phyloP scores from a whole-genome alignment of 2,113 vertebrate species.

The Carettochelys insculpta region DNA sequence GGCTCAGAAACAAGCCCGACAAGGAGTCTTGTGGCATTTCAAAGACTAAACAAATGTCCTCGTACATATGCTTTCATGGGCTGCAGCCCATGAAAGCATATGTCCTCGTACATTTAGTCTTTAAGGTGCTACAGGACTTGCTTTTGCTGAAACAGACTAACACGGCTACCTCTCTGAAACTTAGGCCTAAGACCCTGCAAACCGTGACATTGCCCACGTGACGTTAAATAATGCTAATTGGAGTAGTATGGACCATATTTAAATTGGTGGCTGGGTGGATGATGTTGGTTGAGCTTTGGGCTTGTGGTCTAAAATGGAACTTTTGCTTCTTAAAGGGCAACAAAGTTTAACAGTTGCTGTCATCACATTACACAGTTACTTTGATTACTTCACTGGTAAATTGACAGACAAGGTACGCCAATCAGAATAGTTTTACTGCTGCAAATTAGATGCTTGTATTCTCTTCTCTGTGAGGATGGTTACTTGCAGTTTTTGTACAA shows the following conservation, averaged over 20 bases:
- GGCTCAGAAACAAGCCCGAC: not conserved
- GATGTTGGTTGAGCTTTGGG: not conserved
- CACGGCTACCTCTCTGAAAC: no score
- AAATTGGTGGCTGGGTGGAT: not conserved
- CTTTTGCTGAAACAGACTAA: no score
- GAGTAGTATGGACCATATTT: not conserved
- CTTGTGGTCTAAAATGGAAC: not conserved
- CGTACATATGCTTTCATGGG: no score
- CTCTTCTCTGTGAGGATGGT: not conserved
- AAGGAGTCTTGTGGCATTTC: no score
- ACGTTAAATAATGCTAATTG: fast-evolving
- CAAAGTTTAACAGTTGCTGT: fast-evolving
- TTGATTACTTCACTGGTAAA: fast-evolving
- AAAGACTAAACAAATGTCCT: no score
- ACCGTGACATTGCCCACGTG: fast-evolving
- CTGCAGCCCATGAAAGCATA: no score
- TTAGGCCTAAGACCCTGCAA: no score
- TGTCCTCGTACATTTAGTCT: no score
- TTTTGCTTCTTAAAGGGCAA: not conserved
- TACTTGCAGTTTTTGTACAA: not conserved
- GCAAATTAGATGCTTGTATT: not conserved
- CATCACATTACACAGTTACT: not conserved
- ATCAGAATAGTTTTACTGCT: not conserved
- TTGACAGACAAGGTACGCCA: not conserved
- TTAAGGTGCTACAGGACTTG: no score